Conservation (phyloP, 2,797 vertebrate genomes). For the Schizothorax lantsangensis region DNA sequence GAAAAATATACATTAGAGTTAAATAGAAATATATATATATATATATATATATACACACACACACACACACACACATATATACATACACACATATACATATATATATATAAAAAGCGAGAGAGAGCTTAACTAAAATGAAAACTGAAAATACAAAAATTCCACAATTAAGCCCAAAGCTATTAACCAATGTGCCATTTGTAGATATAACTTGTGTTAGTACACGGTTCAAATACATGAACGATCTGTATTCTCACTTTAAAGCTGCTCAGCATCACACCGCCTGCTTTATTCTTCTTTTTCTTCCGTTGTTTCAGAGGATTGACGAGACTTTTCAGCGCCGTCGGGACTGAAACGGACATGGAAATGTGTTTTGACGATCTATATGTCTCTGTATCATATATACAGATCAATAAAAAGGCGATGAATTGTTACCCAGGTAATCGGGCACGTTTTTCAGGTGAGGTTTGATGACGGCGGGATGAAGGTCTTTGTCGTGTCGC, state of each 20-base stretch:
- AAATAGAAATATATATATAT: too few species aligned
- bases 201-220: not conserved
- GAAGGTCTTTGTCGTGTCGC: constrained; percentile 89
- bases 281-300: constrained; percentile 59
- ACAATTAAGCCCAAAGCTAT: not conserved
- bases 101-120: too few species aligned
- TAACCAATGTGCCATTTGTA: not conserved
- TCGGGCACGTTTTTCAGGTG: constrained; percentile 90
- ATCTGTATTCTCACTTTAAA: constrained; percentile 73
- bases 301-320: constrained; percentile 67
- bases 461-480: constrained; percentile 89
- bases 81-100: too few species aligned
- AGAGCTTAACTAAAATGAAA: too few species aligned
- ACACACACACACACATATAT: too few species aligned
- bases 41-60: too few species aligned
- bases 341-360: constrained; percentile 77
- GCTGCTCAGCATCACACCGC: constrained; percentile 55
- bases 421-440: constrained; percentile 83
- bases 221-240: not conserved
- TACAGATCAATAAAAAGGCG: too few species aligned
- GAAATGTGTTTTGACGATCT: not conserved
- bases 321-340: constrained; percentile 74
- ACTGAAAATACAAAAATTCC: not conserved
- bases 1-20: too few species aligned
- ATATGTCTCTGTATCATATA: not conserved